phyloP scores from a whole-genome alignment of 1,140 invertebrate genomes.

The Kradibia gibbosae region DNA sequence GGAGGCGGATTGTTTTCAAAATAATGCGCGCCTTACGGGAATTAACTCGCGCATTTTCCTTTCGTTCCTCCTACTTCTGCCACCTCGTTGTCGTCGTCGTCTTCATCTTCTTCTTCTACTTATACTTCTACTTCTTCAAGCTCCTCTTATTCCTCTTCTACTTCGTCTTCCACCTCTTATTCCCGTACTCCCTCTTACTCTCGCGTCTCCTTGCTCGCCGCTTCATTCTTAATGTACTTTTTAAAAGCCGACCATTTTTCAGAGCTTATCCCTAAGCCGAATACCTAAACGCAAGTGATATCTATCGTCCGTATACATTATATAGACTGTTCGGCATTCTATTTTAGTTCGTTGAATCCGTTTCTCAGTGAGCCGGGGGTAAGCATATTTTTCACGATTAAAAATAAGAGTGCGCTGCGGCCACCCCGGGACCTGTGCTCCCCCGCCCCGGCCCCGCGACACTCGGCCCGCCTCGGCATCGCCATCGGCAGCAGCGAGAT shows the following conservation, averaged over 20 bases:
- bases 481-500: background rate
- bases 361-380: background rate
- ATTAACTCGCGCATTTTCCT: too few relatives aligned
- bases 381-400: conserved; percentile 3
- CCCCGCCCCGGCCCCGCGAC: too few relatives aligned
- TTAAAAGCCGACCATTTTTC: background rate
- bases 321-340: too few relatives aligned
- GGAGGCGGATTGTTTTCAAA: background rate
- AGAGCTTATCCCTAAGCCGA: background rate
- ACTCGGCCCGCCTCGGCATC: too few relatives aligned
- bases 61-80: too few relatives aligned
- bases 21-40: too few relatives aligned
- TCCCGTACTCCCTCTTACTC: background rate
- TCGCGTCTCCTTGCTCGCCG: background rate
- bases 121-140: too few relatives aligned
- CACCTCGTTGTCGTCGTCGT: too few relatives aligned
- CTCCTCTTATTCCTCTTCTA: too few relatives aligned
- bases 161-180: too few relatives aligned
- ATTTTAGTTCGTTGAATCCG: background rate
- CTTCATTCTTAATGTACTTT: background rate
- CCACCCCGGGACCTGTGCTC: background rate
- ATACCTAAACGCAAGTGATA: background rate
- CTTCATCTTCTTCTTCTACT: background rate
- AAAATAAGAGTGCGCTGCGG: background rate
- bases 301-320: too few relatives aligned